A percentile compares a stretch with the other conserved stretches of the same genome.
These are phyloP conservation scores for Plebejus argus DNA, from an alignment of 2,888 invertebrate species.

Conservation along the genomic window DNA sequence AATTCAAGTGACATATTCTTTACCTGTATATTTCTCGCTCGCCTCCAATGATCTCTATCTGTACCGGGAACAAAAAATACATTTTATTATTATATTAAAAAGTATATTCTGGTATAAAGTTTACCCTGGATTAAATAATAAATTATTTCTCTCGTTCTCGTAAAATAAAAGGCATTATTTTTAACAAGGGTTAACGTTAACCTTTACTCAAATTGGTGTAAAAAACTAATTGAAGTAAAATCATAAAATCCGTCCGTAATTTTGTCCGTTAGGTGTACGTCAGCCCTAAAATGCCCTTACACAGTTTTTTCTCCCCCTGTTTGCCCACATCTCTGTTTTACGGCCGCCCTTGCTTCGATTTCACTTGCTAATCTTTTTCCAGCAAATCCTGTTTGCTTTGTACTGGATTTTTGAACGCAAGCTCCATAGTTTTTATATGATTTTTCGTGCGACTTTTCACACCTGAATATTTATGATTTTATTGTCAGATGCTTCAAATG, in stretches of 20 bases:
- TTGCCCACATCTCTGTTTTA: constrained; percentile 42
- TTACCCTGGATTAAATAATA: too few species aligned
- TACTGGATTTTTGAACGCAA: constrained; percentile 16
- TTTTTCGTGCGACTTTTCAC: background rate
- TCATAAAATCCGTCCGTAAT: background rate
- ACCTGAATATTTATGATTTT: constrained; percentile 21
- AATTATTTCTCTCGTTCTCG: too few species aligned
- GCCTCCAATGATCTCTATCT: constrained; percentile 33
- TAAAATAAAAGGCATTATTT: too few species aligned
- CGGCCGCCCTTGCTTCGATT: constrained; percentile 44
- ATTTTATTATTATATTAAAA: background rate
- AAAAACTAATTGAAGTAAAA: too few species aligned
- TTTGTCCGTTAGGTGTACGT: background rate
- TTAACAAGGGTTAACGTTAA: too few species aligned
- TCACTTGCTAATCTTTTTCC: constrained; percentile 47
- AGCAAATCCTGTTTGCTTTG: constrained; percentile 40
- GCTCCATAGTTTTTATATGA: constrained; percentile 14
- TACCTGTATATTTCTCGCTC: constrained; percentile 30
- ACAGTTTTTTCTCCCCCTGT: constrained; percentile 30
- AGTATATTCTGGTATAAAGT: background rate
- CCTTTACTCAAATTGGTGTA: too few species aligned
- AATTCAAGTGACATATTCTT: background rate
- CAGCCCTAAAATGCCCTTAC: background rate
- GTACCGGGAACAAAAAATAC: constrained; percentile 6
- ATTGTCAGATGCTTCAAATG: background rate